Base-by-base conservation (phyloP, 2,888 invertebrate species). In the Leucania comma region DNA sequence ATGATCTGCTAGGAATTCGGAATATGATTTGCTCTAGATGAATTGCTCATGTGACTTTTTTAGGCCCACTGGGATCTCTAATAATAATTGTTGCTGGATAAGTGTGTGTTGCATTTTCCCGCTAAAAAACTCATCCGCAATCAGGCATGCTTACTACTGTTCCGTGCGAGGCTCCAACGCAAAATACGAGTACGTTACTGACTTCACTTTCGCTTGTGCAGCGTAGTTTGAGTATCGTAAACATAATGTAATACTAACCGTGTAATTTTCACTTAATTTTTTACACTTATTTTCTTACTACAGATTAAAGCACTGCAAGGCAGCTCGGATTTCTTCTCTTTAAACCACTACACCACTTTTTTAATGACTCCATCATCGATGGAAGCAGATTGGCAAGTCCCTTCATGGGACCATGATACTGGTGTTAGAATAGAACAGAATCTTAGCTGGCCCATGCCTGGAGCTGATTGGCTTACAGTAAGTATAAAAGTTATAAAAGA, bases 321-420 rank as follows among this genome's bases (percentile, higher is more conserved):
- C 9, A 94, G 96, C 61, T 93, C 96, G 2, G 97, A 97, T 83
- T 97, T 97, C 88, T 94, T 97, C 59, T 97, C 97, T 0, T 84
- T 97, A 26, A 97, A 97, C 82, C 96, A 96, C 81, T 97, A 97
- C 85, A 96, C 96, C 0, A 92, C 95, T 0, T 92, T 84, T 67
- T 62, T 94, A 32, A 93, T 93, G 87, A 95, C 95, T 0, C 93
- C 94, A 20, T 92, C 93, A 1, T 65, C 81, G 8, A 89, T 89
- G 86, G 93, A 94, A 35, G 74, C 87, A 1, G 80, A 54, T 0
- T 93, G 92, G 93, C 66, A 59, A 12, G 83, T 93, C 1, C 94
- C 93, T 1, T 96, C 93, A 0, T 84, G 91, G 86, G 93, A 94
- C 17, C 93, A 94, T 14, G 96, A 96, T 56, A 88, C 91, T 0